These are phyloP conservation scores for Marmota monax DNA, from an alignment of 2,113 vertebrate species.

Conservation along the genomic window DNA sequence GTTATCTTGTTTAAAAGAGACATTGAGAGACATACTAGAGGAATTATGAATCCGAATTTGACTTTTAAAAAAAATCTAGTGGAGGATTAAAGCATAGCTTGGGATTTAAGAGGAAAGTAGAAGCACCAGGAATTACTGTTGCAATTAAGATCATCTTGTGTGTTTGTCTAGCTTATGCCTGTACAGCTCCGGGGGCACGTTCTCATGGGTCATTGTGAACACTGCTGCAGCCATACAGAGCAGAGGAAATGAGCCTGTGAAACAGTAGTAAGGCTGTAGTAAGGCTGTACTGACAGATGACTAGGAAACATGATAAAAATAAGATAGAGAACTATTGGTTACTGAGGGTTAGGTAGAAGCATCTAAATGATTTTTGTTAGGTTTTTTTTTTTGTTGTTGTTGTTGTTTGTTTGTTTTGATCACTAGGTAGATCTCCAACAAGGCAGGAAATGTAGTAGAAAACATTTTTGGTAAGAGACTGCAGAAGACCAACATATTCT, in stretches of 20 bases:
- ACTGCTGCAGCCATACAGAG: background rate
- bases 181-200: rapidly evolving
- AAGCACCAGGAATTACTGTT: background rate
- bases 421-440: background rate
- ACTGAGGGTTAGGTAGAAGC: background rate
- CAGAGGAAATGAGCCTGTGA: background rate
- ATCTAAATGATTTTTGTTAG: background rate
- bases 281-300: background rate
- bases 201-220: background rate
- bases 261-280: background rate
- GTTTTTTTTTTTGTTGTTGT: background rate
- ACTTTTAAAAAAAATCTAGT: background rate
- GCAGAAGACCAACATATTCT: background rate
- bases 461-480: background rate
- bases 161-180: background rate
- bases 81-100: background rate
- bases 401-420: too few relatives aligned
- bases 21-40: background rate
- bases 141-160: rapidly evolving
- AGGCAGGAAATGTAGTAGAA: background rate
- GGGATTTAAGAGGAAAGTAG: too few relatives aligned
- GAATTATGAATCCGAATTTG: background rate
- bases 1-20: background rate
- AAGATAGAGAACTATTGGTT: background rate
- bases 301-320: background rate